phyloP scores from a whole-genome alignment of 2,113 vertebrate species.

The Onychostruthus taczanowskii region DNA sequence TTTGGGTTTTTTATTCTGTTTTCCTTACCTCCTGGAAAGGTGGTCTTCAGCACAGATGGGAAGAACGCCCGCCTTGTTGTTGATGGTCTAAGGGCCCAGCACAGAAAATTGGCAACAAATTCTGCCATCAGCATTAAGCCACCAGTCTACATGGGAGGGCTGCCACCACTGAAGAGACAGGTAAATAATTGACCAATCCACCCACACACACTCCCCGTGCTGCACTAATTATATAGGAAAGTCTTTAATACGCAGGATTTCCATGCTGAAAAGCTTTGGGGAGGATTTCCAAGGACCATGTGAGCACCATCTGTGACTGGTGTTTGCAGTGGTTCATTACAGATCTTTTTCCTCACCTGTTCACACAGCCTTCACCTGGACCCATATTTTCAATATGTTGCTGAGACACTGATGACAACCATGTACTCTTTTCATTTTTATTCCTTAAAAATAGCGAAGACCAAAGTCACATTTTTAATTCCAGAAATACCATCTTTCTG shows the following conservation, averaged over 20 bases:
- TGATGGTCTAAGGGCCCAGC: conserved; percentile 83
- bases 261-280: background rate
- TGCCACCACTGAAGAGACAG: conserved; percentile 68
- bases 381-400: background rate
- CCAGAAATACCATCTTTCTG: background rate
- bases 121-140: conserved; percentile 68
- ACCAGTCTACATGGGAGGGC: conserved; percentile 79
- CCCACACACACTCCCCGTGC: background rate
- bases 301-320: background rate
- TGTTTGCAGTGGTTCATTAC: background rate
- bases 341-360: background rate
- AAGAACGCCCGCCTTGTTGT: conserved; percentile 77
- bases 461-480: background rate
- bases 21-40: conserved; percentile 65
- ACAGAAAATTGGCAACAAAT: conserved; percentile 71
- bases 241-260: background rate
- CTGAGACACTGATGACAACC: background rate
- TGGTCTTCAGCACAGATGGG: conserved; percentile 81
- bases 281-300: background rate
- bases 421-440: background rate
- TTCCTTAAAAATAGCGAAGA: background rate
- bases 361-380: background rate
- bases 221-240: background rate
- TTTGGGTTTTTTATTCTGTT: background rate
- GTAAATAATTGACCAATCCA: conserved; percentile 31